phyloP scores from a whole-genome alignment of 2,113 vertebrate genomes.

The Pica pica region DNA sequence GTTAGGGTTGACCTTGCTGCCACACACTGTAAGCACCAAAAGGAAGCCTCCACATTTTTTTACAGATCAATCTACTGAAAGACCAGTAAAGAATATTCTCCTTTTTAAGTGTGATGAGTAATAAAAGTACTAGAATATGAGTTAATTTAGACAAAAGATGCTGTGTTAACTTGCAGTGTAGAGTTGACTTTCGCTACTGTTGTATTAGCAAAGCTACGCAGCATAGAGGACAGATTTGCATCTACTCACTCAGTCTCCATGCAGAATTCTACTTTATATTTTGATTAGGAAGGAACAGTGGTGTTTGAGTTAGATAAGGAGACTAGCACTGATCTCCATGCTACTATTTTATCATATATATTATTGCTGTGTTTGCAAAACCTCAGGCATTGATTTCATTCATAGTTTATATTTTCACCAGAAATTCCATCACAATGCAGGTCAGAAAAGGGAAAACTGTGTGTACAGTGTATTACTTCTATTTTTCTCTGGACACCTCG shows the following conservation, averaged over 20 bases:
- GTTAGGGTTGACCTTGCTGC: background rate
- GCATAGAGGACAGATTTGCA: background rate
- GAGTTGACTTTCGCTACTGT: background rate
- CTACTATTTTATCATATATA: background rate
- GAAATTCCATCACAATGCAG: background rate
- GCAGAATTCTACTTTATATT: background rate
- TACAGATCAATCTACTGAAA: background rate
- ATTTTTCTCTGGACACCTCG: background rate
- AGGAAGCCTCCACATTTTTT: background rate
- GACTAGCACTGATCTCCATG: background rate
- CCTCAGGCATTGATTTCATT: background rate
- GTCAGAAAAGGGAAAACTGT: background rate
- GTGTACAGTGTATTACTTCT: fast-evolving
- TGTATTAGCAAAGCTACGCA: background rate
- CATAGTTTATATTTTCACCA: background rate
- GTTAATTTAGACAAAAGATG: background rate
- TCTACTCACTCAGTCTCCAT: background rate
- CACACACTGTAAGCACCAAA: background rate
- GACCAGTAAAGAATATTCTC: background rate
- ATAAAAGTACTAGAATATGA: background rate
- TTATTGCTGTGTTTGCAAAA: background rate
- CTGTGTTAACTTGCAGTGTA: background rate
- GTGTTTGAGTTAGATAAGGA: background rate
- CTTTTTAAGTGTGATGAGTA: background rate
- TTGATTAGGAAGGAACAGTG: background rate